Percentiles rank a stretch among this genome's conserved stretches.
Conservation (phyloP, 2,113 vertebrate genomes). For the Ceyx margarethae region DNA sequence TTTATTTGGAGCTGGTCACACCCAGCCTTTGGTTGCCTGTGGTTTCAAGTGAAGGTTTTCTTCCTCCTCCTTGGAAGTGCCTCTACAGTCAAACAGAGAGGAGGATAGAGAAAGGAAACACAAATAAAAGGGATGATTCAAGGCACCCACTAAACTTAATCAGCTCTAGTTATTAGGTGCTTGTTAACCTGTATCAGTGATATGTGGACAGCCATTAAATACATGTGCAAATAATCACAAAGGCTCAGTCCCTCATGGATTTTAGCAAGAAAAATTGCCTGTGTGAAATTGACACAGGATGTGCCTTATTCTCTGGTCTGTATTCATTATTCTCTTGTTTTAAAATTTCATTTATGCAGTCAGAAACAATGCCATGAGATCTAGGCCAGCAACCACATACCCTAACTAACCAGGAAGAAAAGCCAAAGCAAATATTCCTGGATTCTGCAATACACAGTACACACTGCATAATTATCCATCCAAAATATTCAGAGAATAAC, state of each 20-base stretch:
- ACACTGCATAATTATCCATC: background rate
- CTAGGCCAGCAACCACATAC: conserved; percentile 22
- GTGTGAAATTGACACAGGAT: conserved; percentile 51
- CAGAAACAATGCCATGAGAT: conserved; percentile 54
- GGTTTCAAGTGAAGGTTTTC: background rate
- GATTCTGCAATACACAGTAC: conserved; percentile 10
- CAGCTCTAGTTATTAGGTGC: background rate
- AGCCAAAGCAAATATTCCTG: conserved; percentile 56
- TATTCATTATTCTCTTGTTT: conserved; percentile 43
- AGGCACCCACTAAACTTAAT: background rate
- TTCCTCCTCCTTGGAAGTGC: background rate
- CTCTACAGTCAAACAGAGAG: background rate
- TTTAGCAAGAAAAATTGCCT: conserved; percentile 31
- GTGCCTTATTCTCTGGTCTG: conserved; percentile 48
- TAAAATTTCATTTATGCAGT: conserved; percentile 39
- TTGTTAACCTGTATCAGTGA: background rate
- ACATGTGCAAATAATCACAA: conserved; percentile 40
- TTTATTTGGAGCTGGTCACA: conserved; percentile 30
- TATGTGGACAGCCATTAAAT: background rate
- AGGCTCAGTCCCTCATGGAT: background rate
- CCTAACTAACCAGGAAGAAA: conserved; percentile 42
- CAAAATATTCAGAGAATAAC: background rate
- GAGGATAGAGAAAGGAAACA: background rate
- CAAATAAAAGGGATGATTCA: background rate
- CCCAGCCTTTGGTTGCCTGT: background rate